Conservation (phyloP, 1,140 invertebrate genomes). For the Pinna nobilis region DNA sequence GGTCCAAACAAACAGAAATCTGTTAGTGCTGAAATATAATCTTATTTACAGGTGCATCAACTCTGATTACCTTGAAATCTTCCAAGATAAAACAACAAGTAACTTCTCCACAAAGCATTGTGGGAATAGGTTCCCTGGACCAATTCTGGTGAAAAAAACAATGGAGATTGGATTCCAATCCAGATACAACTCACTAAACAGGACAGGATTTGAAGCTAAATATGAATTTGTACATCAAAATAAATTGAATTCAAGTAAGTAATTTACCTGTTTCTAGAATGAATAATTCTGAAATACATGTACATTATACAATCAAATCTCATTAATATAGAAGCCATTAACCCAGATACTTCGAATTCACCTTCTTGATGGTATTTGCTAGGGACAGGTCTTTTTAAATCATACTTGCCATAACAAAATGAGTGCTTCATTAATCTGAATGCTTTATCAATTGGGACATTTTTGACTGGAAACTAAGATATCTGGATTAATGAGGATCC, state of each 20-base stretch:
- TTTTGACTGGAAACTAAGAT: too few relatives aligned
- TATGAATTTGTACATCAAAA: constrained; percentile 51
- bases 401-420: not conserved
- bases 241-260: constrained; percentile 47
- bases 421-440: not conserved
- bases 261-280: not conserved
- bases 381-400: not conserved
- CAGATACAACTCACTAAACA: constrained; percentile 21
- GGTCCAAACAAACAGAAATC: too few relatives aligned
- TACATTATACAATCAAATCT: not conserved
- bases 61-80: constrained; percentile 56
- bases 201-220: constrained; percentile 57
- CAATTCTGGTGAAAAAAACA: constrained; percentile 45
- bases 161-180: constrained; percentile 57
- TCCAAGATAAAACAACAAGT: constrained; percentile 46
- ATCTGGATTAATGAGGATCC: too few relatives aligned
- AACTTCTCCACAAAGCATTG: constrained; percentile 55
- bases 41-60: constrained; percentile 49
- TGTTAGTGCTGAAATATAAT: too few relatives aligned
- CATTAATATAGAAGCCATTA: not conserved
- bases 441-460: too few relatives aligned
- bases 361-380: not conserved
- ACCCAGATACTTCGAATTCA: not conserved
- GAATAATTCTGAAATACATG: not conserved
- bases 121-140: constrained; percentile 49